Evolutionary conservation across 2,797 vertebrate genomes (phyloP).

Genomic region (Phoeniculus purpureus): DNA sequence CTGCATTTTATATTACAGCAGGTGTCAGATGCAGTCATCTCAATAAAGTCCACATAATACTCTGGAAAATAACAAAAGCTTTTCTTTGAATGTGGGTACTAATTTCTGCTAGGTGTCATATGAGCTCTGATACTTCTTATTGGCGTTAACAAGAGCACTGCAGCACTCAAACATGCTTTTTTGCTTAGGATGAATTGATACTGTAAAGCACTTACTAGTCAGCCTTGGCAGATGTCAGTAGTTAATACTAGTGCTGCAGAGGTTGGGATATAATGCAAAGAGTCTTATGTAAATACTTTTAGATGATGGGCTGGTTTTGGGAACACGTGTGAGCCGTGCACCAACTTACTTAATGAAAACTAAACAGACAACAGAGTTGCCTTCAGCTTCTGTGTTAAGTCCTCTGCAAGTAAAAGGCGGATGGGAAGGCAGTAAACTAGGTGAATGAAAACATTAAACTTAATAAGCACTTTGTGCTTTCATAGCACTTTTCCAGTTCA

Average conservation of each 20-base stretch:
- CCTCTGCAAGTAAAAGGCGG: conserved; percentile 66
- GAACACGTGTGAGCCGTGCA: conserved; percentile 61
- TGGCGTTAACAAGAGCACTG: conserved; percentile 80
- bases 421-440: conserved; percentile 71
- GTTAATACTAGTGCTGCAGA: conserved; percentile 81
- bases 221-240: conserved; percentile 85
- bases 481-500: conserved; percentile 41
- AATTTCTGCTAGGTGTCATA: conserved; percentile 85
- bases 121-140: conserved; percentile 81
- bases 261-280: conserved; percentile 80
- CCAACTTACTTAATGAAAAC: conserved; percentile 74
- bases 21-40: conserved; percentile 87
- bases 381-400: conserved; percentile 64
- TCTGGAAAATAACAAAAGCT: conserved; percentile 83
- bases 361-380: conserved; percentile 75
- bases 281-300: conserved; percentile 82
- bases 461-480: conserved; percentile 55
- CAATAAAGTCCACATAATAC: conserved; percentile 87
- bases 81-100: conserved; percentile 85
- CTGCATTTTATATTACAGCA: conserved; percentile 87
- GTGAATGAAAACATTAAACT: conserved; percentile 56
- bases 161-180: conserved; percentile 82
- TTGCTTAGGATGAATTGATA: conserved; percentile 83
- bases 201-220: conserved; percentile 82
- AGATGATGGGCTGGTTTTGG: conserved; percentile 77